Evolutionary conservation across 2,113 vertebrate genomes (phyloP).

Genomic region (Suricata suricatta): DNA sequence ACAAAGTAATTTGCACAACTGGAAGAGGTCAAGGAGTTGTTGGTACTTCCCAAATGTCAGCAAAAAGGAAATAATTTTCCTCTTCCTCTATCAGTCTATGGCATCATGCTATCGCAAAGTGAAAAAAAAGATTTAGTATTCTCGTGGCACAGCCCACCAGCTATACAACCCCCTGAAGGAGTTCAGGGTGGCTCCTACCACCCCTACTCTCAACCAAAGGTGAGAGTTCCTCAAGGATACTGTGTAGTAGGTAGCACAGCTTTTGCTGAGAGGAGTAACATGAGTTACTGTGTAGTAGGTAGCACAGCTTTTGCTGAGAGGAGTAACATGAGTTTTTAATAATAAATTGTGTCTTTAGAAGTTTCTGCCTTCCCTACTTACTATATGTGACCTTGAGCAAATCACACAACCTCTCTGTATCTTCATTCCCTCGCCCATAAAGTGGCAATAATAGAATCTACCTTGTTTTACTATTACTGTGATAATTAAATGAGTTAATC

Average conservation of each 20-base stretch:
- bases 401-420: neutral
- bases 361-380: neutral
- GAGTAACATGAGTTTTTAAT: neutral
- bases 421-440: neutral
- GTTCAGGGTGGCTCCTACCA: neutral
- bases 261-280: neutral
- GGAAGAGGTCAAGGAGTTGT: neutral
- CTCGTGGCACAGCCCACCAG: neutral
- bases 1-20: neutral
- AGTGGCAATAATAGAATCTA: neutral
- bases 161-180: neutral
- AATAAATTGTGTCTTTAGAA: neutral
- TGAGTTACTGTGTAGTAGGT: neutral
- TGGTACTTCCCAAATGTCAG: neutral
- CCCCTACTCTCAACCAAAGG: neutral
- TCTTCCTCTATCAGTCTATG: neutral
- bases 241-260: neutral
- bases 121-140: neutral
- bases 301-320: neutral
- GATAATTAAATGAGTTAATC: neutral
- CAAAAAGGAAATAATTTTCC: neutral
- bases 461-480: neutral
- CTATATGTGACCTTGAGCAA: neutral
- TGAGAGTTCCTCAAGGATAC: neutral
- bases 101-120: neutral